Base-by-base conservation (phyloP, 1,140 invertebrate genomes). In the Cydia pomonella region DNA sequence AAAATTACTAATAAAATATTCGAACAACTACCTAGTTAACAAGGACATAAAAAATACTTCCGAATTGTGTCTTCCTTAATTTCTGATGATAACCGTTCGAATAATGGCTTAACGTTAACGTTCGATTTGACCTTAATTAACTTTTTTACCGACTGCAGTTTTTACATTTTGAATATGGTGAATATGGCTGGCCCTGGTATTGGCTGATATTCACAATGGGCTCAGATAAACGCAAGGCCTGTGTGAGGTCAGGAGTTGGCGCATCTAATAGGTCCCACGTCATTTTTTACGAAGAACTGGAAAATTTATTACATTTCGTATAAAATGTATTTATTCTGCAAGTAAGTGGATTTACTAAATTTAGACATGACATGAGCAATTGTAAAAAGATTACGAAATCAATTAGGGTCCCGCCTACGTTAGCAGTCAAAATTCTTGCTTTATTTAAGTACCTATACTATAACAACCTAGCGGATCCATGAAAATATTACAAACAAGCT, bases 251-350 rank as follows among this genome's bases (percentile, higher is more conserved):
- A 69, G n/a, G 16, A 69, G 27, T n/a, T 69, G 10, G 64, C 64
- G 64, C 64, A 69, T 69, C 64, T 69, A 21, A 69, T 69, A 33
- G 64, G 29, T n/a, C 27, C 64, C 33, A 18, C 64, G 64, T 69
- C 64, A 69, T 50, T 7, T 33, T 69, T 44, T 69, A 38, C 64
- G n/a, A 69, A n/a, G 9, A 69, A 69, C 29, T 64, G 13, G 59
- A 33, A 33, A 21, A 33, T 69, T n/a, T 38, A 29, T 59, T 69
- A 0, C 18, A 69, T 69, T 69, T n/a, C 33, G 64, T 38, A 41
- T 16, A 69, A 7, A 33, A 33, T 69, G 4, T 29, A 69, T 38
- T 41, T 69, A 29, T 69, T n/a, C 64, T 69, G 64, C 63, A n/a
- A 27, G 25, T 16, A 66, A 18, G 12, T 13, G 62, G 18, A 16